Evolutionary conservation across 2,113 vertebrate species (phyloP).

Genomic region (Malurus alboscapulatus): DNA sequence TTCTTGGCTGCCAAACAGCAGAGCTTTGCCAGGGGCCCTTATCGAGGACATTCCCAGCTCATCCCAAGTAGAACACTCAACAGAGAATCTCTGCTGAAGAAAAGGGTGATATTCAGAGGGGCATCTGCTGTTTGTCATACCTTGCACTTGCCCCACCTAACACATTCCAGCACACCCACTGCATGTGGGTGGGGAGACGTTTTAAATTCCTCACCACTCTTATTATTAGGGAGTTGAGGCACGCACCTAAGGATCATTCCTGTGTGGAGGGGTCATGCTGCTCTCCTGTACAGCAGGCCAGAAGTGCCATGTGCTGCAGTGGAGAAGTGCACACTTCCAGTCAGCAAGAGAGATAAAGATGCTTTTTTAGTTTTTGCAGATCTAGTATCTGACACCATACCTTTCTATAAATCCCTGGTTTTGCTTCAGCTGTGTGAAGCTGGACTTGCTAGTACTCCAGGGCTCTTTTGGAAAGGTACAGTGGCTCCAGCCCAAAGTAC

Average conservation of each 20-base stretch:
- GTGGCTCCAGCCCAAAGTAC: not conserved
- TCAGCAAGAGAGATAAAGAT: not conserved
- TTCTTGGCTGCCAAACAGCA: not conserved
- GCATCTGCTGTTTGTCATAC: not conserved
- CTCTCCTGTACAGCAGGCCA: rapidly evolving
- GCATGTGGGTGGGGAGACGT: not conserved
- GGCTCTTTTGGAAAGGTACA: not conserved
- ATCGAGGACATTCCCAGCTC: not conserved
- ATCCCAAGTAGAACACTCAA: not conserved
- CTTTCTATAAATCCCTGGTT: not conserved
- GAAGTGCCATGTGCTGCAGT: not conserved
- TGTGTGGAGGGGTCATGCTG: not conserved
- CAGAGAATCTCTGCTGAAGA: not conserved
- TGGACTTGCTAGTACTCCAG: not conserved
- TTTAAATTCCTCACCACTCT: not conserved
- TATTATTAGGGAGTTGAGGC: not conserved
- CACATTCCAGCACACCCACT: not conserved
- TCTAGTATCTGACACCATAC: not conserved
- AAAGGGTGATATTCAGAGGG: not conserved
- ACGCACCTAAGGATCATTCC: not conserved
- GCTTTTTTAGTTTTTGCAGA: not conserved
- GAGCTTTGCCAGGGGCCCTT: not conserved
- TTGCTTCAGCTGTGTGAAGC: not conserved
- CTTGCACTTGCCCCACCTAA: not conserved
- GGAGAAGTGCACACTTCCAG: not conserved